Evolutionary conservation across 2,888 invertebrate species (phyloP).

Genomic region (Periphyllus acericola): DNA sequence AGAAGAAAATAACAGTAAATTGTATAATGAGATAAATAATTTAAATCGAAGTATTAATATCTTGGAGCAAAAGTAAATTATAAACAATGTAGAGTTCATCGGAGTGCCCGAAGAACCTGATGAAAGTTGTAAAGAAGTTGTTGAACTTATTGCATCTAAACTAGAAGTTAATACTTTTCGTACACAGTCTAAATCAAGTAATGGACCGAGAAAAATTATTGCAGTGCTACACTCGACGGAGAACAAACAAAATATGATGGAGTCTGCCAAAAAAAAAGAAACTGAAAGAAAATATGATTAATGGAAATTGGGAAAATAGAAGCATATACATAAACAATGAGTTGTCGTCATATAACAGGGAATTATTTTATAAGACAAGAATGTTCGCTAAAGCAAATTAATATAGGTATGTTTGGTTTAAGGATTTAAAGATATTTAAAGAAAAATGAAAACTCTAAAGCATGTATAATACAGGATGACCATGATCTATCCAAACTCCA

Average conservation of each 20-base stretch:
- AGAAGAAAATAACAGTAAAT: neutral
- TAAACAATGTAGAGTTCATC: neutral
- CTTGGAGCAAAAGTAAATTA: conserved; percentile 15
- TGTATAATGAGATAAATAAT: neutral
- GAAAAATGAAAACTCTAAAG: neutral
- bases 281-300: neutral
- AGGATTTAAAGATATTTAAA: neutral
- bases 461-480: neutral
- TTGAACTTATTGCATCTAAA: neutral
- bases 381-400: neutral
- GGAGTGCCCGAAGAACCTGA: neutral
- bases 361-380: conserved; percentile 7
- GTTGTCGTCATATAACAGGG: neutral
- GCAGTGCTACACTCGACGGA: too few relatives aligned
- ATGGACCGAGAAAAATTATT: neutral
- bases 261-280: too few relatives aligned
- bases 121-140: neutral
- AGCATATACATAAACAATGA: conserved; percentile 1
- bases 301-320: neutral
- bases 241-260: too few relatives aligned
- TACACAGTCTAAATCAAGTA: neutral
- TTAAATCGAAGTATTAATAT: neutral
- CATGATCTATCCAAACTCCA: neutral
- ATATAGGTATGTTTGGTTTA: neutral
- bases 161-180: neutral